Percentiles rank a stretch among this genome's conserved stretches.
phyloP scores from a whole-genome alignment of 2,797 vertebrate species.

The Pangasius sanitwongsei region DNA sequence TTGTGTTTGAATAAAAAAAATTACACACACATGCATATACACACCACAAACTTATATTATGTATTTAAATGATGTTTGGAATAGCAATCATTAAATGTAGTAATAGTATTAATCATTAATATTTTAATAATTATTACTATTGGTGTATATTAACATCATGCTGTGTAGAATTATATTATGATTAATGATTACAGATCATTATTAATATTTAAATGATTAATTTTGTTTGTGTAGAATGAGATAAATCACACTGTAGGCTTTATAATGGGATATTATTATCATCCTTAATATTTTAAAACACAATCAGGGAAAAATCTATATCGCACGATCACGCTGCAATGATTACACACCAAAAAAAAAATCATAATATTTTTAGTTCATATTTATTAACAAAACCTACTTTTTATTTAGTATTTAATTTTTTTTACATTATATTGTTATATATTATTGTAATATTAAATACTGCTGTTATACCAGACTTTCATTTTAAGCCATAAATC shows the following conservation, averaged over 20 bases:
- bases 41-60: neutral
- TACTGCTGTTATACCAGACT: neutral
- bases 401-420: neutral
- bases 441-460: neutral
- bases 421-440: neutral
- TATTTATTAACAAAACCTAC: neutral
- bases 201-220: too few relatives aligned
- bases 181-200: neutral
- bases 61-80: neutral
- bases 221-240: neutral
- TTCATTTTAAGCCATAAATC: neutral
- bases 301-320: neutral
- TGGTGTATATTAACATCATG: neutral
- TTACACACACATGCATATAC: neutral
- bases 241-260: neutral
- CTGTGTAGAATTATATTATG: neutral
- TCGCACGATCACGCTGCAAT: too few relatives aligned
- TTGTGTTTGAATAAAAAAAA: neutral
- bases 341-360: neutral
- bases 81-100: neutral
- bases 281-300: neutral
- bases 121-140: neutral
- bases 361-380: neutral
- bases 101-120: neutral
- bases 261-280: neutral